Evolutionary conservation across 2,888 invertebrate genomes (phyloP).

Genomic region (Vandiemenella viatica): DNA sequence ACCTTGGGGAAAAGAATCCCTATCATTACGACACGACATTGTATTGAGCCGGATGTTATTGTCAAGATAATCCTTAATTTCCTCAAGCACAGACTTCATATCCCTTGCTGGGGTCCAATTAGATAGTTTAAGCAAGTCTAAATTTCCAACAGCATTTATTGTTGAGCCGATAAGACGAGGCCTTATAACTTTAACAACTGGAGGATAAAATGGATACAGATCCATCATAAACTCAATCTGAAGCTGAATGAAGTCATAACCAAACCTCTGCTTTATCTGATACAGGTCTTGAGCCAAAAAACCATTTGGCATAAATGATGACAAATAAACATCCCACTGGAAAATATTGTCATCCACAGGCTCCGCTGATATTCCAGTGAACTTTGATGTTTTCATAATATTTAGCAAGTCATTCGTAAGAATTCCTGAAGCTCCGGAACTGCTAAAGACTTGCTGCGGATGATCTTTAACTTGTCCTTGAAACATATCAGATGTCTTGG

Average conservation of each 20-base stretch:
- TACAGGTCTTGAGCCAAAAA: slow-evolving; percentile 22
- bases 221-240: slow-evolving; percentile 27
- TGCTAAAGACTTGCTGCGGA: slow-evolving; percentile 25
- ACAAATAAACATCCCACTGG: slow-evolving; percentile 25
- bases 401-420: slow-evolving; percentile 26
- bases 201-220: slow-evolving; percentile 28
- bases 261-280: slow-evolving; percentile 21
- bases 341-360: slow-evolving; percentile 27
- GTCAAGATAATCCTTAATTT: slow-evolving; percentile 25
- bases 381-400: slow-evolving; percentile 23
- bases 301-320: slow-evolving; percentile 20
- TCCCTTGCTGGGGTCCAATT: slow-evolving; percentile 27
- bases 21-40: slow-evolving; percentile 22
- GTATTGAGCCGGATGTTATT: slow-evolving; percentile 24
- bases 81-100: slow-evolving; percentile 24
- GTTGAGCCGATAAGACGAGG: slow-evolving; percentile 24
- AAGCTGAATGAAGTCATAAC: slow-evolving; percentile 26
- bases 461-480: slow-evolving; percentile 14
- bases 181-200: slow-evolving; percentile 25
- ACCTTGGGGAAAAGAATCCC: slow-evolving; percentile 21
- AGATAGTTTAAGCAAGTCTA: slow-evolving; percentile 26
- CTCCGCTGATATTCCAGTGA: slow-evolving; percentile 23
- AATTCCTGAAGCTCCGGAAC: slow-evolving; percentile 26
- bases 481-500: slow-evolving; percentile 17
- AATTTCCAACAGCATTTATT: slow-evolving; percentile 16